phyloP scores from a whole-genome alignment of 2,797 vertebrate species.

The Syndactyla subalaris region DNA sequence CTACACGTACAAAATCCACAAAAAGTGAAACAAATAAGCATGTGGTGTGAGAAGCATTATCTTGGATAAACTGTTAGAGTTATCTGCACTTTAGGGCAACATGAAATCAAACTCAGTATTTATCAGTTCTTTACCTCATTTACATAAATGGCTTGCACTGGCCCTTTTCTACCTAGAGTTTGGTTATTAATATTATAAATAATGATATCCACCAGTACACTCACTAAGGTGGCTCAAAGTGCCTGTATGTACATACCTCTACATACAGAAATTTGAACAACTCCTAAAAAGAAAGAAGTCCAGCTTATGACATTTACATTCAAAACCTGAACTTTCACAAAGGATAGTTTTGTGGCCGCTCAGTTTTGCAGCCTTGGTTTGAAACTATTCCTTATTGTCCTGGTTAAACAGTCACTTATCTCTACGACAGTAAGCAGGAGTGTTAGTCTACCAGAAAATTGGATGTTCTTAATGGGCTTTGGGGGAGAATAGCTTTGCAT shows the following conservation, averaged over 20 bases:
- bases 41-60: not conserved
- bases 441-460: conserved; percentile 60
- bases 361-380: not conserved
- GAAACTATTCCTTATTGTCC: not conserved
- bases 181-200: not conserved
- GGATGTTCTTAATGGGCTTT: conserved; percentile 63
- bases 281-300: not conserved
- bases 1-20: not conserved
- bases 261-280: not conserved
- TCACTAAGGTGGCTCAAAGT: not conserved
- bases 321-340: not conserved
- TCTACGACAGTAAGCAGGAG: conserved; percentile 36
- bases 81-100: not conserved
- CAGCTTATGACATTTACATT: not conserved
- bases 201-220: not conserved
- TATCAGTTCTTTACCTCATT: not conserved
- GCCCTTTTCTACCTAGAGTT: not conserved
- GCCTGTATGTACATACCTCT: not conserved
- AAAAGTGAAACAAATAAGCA: not conserved
- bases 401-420: conserved; percentile 60
- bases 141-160: not conserved
- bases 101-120: not conserved
- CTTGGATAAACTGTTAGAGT: not conserved
- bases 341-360: not conserved
- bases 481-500: conserved; percentile 59